phyloP scores from a whole-genome alignment of 2,113 vertebrate genomes.

The Neolamprologus fasciatus region DNA sequence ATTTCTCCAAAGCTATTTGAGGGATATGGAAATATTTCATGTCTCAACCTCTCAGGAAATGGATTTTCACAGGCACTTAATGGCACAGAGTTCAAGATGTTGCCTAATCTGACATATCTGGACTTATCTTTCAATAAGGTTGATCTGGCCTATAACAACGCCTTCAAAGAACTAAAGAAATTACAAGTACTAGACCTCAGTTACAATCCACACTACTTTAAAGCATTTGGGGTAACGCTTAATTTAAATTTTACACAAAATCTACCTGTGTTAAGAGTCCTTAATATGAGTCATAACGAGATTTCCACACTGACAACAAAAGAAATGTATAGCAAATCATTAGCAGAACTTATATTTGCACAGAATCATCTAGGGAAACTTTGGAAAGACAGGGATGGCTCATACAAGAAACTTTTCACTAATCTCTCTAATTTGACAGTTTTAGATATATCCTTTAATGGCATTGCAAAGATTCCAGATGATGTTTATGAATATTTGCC shows the following conservation, averaged over 20 bases:
- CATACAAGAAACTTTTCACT: no score
- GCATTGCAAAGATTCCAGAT: no score
- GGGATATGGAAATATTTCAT: conserved; percentile 63
- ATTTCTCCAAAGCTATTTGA: conserved; percentile 68
- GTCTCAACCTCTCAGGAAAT: conserved; percentile 79
- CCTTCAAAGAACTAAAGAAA: conserved; percentile 58
- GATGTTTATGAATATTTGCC: no score
- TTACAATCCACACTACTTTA: conserved; percentile 75
- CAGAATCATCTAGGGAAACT: conserved; percentile 67
- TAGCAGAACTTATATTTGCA: conserved; percentile 70
- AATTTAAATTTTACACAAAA: conserved; percentile 70
- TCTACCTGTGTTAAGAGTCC: conserved; percentile 55
- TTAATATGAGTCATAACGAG: conserved; percentile 65
- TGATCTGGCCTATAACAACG: conserved; percentile 56
- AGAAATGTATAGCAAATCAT: conserved; percentile 58
- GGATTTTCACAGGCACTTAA: conserved; percentile 60
- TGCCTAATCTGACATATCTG: conserved; percentile 68
- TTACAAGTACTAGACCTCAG: conserved; percentile 72
- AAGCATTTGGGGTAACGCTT: conserved; percentile 65
- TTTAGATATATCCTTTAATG: no score
- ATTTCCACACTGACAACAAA: conserved; percentile 76
- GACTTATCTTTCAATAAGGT: conserved; percentile 66
- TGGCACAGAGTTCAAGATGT: conserved; percentile 60
- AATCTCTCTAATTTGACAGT: no score
- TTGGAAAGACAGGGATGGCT: conserved; percentile 59